Conservation (phyloP, 2,888 invertebrate genomes). For the Eupithecia vulgata region DNA sequence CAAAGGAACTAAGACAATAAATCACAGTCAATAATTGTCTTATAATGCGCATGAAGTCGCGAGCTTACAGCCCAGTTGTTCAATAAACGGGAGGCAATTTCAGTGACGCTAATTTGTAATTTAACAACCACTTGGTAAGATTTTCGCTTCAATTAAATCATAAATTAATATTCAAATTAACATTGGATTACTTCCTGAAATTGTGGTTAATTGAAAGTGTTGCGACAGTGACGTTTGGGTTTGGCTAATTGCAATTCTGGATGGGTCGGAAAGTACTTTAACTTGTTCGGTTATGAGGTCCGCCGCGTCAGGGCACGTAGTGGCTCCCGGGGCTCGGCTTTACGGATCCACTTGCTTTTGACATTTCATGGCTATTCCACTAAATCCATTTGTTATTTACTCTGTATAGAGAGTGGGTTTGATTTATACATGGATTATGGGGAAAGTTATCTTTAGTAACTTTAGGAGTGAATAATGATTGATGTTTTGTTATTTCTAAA, state of each 20-base stretch:
- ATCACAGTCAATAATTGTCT: conserved; percentile 14
- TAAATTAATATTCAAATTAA: conserved; percentile 55
- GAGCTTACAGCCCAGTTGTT: conserved; percentile 30
- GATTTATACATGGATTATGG: not conserved
- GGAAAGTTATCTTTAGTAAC: not conserved
- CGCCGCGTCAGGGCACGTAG: conserved; percentile 70
- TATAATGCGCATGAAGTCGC: conserved; percentile 14
- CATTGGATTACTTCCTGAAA: conserved; percentile 51
- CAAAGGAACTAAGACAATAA: conserved; percentile 10
- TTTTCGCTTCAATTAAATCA: conserved; percentile 49
- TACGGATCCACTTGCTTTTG: conserved; percentile 73
- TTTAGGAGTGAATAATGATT: not conserved
- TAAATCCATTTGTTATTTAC: conserved; percentile 42
- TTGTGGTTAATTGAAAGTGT: conserved; percentile 46
- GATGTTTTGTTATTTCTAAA: not conserved
- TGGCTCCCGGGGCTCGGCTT: conserved; percentile 63
- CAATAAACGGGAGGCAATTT: conserved; percentile 43
- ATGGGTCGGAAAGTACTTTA: conserved; percentile 67
- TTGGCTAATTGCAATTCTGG: conserved; percentile 73
- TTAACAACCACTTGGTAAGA: conserved; percentile 37
- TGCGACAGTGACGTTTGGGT: conserved; percentile 56
- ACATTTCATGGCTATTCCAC: conserved; percentile 65
- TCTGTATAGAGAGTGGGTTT: not conserved
- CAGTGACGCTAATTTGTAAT: conserved; percentile 44
- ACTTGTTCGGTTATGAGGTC: conserved; percentile 69